Percentiles rank a stretch among this genome's conserved stretches.
phyloP scores from a whole-genome alignment of 1,140 invertebrate genomes.

The Trypoxylus dichotomus region DNA sequence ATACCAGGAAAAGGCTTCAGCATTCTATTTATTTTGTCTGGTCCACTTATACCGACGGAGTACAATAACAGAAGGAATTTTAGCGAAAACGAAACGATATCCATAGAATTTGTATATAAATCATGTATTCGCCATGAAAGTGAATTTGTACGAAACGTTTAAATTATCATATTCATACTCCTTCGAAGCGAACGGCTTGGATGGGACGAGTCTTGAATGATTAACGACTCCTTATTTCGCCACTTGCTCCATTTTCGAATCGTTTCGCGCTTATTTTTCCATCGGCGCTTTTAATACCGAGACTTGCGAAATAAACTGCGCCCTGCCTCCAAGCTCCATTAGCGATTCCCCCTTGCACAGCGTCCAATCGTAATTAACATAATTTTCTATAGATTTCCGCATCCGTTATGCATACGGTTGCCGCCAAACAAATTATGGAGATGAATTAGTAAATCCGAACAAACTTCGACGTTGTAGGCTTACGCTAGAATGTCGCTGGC shows the following conservation, averaged over 20 bases:
- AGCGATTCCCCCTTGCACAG: background rate
- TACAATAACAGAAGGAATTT: background rate
- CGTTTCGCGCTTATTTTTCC: constrained; percentile 10
- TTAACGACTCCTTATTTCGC: constrained; percentile 19
- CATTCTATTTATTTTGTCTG: background rate
- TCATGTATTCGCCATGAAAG: constrained; percentile 10
- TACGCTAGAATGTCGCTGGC: background rate
- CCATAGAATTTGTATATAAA: constrained; percentile 15
- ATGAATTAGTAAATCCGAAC: background rate
- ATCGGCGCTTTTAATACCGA: background rate
- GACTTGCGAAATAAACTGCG: background rate
- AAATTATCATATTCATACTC: constrained; percentile 25
- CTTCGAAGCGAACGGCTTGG: background rate
- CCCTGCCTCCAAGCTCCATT: background rate
- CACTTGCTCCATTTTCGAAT: constrained; percentile 9
- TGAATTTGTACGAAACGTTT: constrained; percentile 21
- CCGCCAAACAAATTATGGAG: background rate
- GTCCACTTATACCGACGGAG: background rate
- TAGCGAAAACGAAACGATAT: background rate
- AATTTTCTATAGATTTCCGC: background rate
- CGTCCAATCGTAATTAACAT: background rate
- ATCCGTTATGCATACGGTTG: background rate
- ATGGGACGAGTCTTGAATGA: constrained; percentile 1
- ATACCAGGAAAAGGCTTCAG: too few relatives aligned
- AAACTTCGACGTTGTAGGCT: background rate